A percentile compares a stretch with the other conserved stretches of the same genome.
These are phyloP conservation scores for Formica aserva DNA, from an alignment of 2,888 invertebrate species.

Conservation along the genomic window DNA sequence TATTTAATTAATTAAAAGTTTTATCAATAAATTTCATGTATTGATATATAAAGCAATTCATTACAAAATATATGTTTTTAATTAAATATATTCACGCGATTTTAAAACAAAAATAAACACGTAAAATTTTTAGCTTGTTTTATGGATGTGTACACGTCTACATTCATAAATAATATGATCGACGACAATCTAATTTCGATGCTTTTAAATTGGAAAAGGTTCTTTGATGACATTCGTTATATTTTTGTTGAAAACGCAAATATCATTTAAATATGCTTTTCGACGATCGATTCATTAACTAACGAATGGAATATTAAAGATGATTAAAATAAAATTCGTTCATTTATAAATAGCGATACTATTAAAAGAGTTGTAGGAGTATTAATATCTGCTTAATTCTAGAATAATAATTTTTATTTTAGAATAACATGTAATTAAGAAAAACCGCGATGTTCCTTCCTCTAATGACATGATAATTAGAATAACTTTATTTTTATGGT, in stretches of 20 bases:
- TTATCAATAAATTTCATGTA: not conserved
- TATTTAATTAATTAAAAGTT: not conserved
- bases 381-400: not conserved
- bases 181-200: not conserved
- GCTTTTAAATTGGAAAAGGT: not conserved
- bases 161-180: constrained; percentile 3
- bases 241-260: not conserved
- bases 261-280: not conserved
- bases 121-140: constrained; percentile 8
- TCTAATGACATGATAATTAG: not conserved
- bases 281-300: not conserved
- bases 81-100: not conserved
- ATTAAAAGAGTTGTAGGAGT: not conserved
- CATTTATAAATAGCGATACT: constrained; percentile 6
- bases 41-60: not conserved
- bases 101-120: not conserved
- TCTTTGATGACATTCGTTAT: not conserved
- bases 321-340: constrained; percentile 4
- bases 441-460: not conserved
- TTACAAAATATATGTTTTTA: not conserved
- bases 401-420: not conserved
- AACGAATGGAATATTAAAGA: not conserved
- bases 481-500: not conserved
- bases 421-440: not conserved
- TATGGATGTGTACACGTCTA: not conserved